These are phyloP conservation scores for Chelon auratus DNA, from an alignment of 2,797 vertebrate genomes.

Conservation along the genomic window DNA sequence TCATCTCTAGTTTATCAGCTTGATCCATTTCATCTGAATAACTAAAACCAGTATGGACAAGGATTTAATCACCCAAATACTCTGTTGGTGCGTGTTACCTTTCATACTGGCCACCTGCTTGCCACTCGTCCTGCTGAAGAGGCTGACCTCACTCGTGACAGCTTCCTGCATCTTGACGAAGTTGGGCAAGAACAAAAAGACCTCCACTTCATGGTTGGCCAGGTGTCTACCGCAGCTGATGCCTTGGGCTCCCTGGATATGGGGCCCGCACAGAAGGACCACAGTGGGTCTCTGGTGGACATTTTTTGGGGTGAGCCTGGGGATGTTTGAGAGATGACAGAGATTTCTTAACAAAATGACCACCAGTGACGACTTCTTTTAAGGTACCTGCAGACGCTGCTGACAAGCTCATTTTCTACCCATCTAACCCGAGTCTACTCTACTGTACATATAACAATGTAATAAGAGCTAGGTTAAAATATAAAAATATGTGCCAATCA, in stretches of 20 bases:
- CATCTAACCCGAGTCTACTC: neutral
- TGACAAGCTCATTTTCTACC: neutral
- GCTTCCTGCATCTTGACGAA: constrained; percentile 94
- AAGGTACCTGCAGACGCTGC: neutral
- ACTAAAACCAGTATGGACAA: neutral
- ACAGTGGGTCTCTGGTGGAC: constrained; percentile 93
- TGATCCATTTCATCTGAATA: neutral
- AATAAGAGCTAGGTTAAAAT: neutral
- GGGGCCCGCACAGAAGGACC: constrained; percentile 91
- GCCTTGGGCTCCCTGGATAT: constrained; percentile 92
- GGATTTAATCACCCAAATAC: neutral
- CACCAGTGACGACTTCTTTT: neutral
- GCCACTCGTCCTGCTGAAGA: constrained; percentile 89
- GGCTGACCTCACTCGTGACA: constrained; percentile 88
- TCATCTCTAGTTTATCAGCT: neutral
- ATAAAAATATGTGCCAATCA: neutral
- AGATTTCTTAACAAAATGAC: neutral
- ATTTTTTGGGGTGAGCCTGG: constrained; percentile 93
- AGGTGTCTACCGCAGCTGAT: constrained; percentile 93
- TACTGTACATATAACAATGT: neutral
- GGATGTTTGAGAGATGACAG: constrained; percentile 8
- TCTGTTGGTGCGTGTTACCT: constrained; percentile 76
- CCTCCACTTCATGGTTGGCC: constrained; percentile 92
- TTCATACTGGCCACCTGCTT: constrained; percentile 90
- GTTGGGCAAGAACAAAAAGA: constrained; percentile 92